Percentiles rank a stretch among this genome's conserved stretches.
phyloP scores from a whole-genome alignment of 1,140 invertebrate species.

The Diabrotica undecimpunctata region DNA sequence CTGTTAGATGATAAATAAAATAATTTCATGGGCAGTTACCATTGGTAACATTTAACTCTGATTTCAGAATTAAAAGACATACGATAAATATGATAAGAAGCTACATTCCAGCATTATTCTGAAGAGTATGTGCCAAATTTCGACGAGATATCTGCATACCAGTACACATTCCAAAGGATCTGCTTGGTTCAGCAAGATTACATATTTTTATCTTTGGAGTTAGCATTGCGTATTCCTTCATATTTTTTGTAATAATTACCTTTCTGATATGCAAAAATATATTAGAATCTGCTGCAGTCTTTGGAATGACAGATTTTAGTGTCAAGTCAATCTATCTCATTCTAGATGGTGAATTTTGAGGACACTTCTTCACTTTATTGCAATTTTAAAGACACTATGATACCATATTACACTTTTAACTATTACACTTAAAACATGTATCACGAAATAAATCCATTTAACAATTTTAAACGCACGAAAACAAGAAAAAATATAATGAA shows the following conservation, averaged over 20 bases:
- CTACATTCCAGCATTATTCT: too few species aligned
- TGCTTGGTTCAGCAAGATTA: slow-evolving; percentile 27
- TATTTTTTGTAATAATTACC: slow-evolving; percentile 34
- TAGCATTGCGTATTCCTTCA: slow-evolving; percentile 25
- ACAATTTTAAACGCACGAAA: slow-evolving; percentile 21
- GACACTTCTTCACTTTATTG: slow-evolving; percentile 35
- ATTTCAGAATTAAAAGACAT: too few species aligned
- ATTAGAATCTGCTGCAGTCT: slow-evolving; percentile 35
- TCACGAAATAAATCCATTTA: slow-evolving; percentile 5
- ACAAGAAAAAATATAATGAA: slow-evolving; percentile 40
- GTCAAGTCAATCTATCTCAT: slow-evolving; percentile 41
- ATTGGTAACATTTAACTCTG: too few species aligned
- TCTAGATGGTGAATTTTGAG: slow-evolving; percentile 39
- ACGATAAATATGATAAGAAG: too few species aligned
- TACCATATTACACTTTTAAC: slow-evolving; percentile 10
- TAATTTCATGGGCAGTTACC: too few species aligned
- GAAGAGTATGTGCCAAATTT: slow-evolving; percentile 44
- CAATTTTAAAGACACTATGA: slow-evolving; percentile 3
- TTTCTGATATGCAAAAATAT: slow-evolving; percentile 38
- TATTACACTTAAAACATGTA: slow-evolving; percentile 5
- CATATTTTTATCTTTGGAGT: slow-evolving; percentile 32
- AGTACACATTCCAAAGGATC: slow-evolving; percentile 39
- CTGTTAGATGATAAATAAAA: too few species aligned
- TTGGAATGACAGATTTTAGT: slow-evolving; percentile 43
- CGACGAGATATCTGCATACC: slow-evolving; percentile 42